Percentiles rank a stretch among this genome's conserved stretches.
phyloP scores from a whole-genome alignment of 2,888 invertebrate species.

The Branchipolynoe longqiensis region DNA sequence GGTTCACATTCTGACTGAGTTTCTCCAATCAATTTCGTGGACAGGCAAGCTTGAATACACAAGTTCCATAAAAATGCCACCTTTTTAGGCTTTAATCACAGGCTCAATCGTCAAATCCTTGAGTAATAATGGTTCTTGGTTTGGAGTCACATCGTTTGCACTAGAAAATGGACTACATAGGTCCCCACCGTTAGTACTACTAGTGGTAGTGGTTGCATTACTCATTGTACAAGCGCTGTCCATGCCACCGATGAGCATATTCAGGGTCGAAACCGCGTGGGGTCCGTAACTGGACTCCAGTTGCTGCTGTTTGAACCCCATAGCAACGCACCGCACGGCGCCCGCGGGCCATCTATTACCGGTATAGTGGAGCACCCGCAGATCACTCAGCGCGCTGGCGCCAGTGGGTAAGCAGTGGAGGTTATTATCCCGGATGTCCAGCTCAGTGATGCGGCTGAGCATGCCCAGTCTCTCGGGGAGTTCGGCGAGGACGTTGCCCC shows the following conservation, averaged over 20 bases:
- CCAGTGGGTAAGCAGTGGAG: background rate
- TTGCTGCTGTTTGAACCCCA: background rate
- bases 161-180: background rate
- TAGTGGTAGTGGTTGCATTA: background rate
- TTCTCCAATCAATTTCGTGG: too few relatives aligned
- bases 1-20: too few relatives aligned
- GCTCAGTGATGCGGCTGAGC: background rate
- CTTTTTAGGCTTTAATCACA: too few relatives aligned
- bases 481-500: background rate
- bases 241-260: background rate
- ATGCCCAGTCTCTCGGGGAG: background rate
- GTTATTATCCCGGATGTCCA: constrained; percentile 18
- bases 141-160: background rate
- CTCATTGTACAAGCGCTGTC: too few relatives aligned
- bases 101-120: too few relatives aligned
- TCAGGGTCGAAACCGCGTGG: background rate
- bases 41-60: too few relatives aligned
- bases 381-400: background rate
- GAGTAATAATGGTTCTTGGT: too few relatives aligned
- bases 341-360: constrained; percentile 13
- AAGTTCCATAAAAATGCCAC: too few relatives aligned
- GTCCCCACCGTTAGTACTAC: background rate
- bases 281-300: constrained; percentile 27
- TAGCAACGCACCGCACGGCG: background rate
- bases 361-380: background rate